Base-by-base conservation (phyloP, 92 coral and sea anemone species). In the Parazoanthus swiftii region DNA sequence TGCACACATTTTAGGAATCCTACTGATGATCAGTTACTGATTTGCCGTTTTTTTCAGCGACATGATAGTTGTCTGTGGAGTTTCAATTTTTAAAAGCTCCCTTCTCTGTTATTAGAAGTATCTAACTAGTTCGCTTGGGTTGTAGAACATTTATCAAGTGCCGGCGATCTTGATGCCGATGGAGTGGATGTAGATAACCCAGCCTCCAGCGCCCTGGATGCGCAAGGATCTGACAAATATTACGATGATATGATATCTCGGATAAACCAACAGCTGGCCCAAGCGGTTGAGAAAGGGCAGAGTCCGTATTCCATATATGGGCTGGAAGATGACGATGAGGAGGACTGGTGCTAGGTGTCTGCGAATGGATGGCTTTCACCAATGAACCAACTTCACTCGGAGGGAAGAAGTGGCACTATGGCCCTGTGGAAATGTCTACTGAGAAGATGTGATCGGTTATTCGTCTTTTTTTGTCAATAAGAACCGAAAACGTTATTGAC, bases 281-380 rank as follows among this genome's bases (percentile, higher is more conserved):
- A 91, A 70, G 99, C 98, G 7, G 99, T 97, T 7, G 93, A 90
- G 33, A 88, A 92, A 68, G 98, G 98, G 26, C 93, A 94, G 71
- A 95, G 98, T 87, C 98, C 98, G 35, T 95, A 95, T 86, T 95
- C 95, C 86, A 91, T 94, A 80, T 97, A 95, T 88, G 99, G 98
- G 8, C 63, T 97, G 91, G 97, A 92, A 58, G 98, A 94, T 43
- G 96, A 97, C 68, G 99, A 97, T 77, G 99, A 93, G 46, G 96
- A 93, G 74, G 99, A 97, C 79, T 97, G 99, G 99, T 97, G 99
- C 91, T 97, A 82, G 48, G 25, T 16, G 23, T 29, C 70, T 20
- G 70, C 26, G n/a, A 63, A 23, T 3, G 25, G 70, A 14, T 20
- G 26, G 70, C 70, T 20, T 5, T 63, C 8, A 20, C 21, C n/a